Base-by-base conservation (phyloP, 2,888 invertebrate species). In the Acronicta leporina region DNA sequence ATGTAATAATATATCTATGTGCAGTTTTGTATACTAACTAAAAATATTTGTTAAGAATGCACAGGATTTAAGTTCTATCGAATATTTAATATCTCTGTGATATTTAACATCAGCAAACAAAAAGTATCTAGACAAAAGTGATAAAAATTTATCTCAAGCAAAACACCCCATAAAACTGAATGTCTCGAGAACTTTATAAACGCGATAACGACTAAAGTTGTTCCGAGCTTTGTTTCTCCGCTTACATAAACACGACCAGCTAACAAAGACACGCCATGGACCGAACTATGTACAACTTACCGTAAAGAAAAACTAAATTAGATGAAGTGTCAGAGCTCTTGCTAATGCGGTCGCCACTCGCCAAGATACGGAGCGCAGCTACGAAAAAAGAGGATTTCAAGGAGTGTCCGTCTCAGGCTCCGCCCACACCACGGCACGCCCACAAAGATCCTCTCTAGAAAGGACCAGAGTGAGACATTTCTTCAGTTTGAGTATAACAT, bases 151-250 rank as follows among this genome's bases (percentile, higher is more conserved):
- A 93, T 93, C 92, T 92, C 86, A 84, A 90, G 88, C 92, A 92
- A 93, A 94, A 94, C 94, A 94, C 94, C 94, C 93, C 87, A 94
- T 94, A 94, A 94, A 94, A 91, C 80, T 88, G 87, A 92, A 92
- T 87, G 92, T 92, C 92, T 91, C 91, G 87, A 88, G 88, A 92
- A 94, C 89, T 94, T 94, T 94, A 93, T 93, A 94, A 94, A 91
- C 88, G 92, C 90, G 94, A 94, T 94, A 94, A 94, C 94, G 92
- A 87, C 92, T 82, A 77, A 94, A 94, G 92, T 94, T 94, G 92
- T 90, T 88, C 91, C 77, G 79, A 83, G 92, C 92, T 92, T 91
- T 92, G 92, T 92, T 92, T 82, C 92, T 84, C 77, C 83, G 88
- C 89, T 92, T 88, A 92, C 87, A 91, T 92, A 92, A 92, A 92